Conservation (phyloP, 35 echinoderm and acorn worm species). For the Acanthaster planci region DNA sequence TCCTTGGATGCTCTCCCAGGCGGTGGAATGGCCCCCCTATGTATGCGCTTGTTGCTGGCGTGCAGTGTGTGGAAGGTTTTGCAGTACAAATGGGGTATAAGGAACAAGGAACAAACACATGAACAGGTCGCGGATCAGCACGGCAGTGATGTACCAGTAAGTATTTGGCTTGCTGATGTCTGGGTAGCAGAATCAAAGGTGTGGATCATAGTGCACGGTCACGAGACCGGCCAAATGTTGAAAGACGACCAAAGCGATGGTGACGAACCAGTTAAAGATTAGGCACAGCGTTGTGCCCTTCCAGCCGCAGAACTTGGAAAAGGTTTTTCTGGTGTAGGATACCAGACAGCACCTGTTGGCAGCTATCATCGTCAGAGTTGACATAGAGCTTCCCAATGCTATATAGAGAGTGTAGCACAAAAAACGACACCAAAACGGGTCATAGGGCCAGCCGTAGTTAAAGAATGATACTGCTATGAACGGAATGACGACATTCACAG, state of each 20-base stretch:
- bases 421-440: conserved; percentile 23
- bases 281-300: neutral
- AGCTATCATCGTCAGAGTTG: conserved; percentile 50
- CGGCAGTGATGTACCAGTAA: conserved; percentile 19
- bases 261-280: neutral
- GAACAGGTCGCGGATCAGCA: neutral
- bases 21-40: neutral
- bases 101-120: conserved; percentile 46
- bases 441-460: conserved; percentile 39
- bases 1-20: no score
- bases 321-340: neutral
- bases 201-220: conserved; percentile 26
- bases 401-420: conserved; percentile 40
- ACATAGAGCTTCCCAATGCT: conserved; percentile 35
- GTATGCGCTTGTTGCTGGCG: conserved; percentile 5
- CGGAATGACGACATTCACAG: conserved; percentile 28
- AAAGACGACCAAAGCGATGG: neutral
- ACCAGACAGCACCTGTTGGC: conserved; percentile 44
- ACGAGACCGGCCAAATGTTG: conserved; percentile 27
- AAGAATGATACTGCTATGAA: conserved; percentile 6
- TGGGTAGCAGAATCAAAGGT: conserved; percentile 26
- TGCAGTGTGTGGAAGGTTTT: conserved; percentile 36
- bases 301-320: conserved; percentile 25
- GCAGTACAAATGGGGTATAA: conserved; percentile 51
- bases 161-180: neutral